These are phyloP conservation scores for Phenganax stokvisi DNA, from an alignment of 92 coral and sea anemone species.

Conservation along the genomic window DNA sequence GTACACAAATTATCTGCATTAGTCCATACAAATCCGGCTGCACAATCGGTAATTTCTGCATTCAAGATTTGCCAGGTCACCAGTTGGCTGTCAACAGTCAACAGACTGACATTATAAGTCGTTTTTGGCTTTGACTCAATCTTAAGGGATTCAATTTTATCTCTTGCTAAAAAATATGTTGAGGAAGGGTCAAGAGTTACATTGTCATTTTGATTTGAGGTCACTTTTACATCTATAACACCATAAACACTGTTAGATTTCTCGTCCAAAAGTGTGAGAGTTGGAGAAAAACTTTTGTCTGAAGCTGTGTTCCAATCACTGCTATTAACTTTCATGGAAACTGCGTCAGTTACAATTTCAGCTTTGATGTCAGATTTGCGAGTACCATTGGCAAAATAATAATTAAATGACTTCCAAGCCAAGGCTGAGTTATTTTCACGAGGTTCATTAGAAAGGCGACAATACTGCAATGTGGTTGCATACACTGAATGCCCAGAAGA, in stretches of 20 bases:
- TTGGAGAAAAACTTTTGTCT: constrained; percentile 58
- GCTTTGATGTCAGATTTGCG: constrained; percentile 24
- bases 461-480: constrained; percentile 76
- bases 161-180: constrained; percentile 58
- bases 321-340: constrained; percentile 47
- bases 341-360: constrained; percentile 79
- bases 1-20: not conserved
- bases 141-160: constrained; percentile 30
- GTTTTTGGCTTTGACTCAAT: constrained; percentile 41
- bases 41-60: constrained; percentile 3
- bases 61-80: constrained; percentile 21
- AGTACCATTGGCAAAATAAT: constrained; percentile 34
- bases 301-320: constrained; percentile 72
- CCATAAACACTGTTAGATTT: constrained; percentile 71
- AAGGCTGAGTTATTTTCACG: constrained; percentile 62
- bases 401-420: constrained; percentile 58
- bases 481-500: constrained; percentile 71
- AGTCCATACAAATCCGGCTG: constrained; percentile 13
- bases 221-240: constrained; percentile 51
- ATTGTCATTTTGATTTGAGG: not conserved
- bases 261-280: constrained; percentile 68
- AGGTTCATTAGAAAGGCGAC: constrained; percentile 57
- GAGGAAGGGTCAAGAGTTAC: constrained; percentile 62
- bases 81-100: constrained; percentile 64
- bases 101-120: constrained; percentile 48